Conservation (phyloP, 2,797 vertebrate genomes). For the Varecia variegata region DNA sequence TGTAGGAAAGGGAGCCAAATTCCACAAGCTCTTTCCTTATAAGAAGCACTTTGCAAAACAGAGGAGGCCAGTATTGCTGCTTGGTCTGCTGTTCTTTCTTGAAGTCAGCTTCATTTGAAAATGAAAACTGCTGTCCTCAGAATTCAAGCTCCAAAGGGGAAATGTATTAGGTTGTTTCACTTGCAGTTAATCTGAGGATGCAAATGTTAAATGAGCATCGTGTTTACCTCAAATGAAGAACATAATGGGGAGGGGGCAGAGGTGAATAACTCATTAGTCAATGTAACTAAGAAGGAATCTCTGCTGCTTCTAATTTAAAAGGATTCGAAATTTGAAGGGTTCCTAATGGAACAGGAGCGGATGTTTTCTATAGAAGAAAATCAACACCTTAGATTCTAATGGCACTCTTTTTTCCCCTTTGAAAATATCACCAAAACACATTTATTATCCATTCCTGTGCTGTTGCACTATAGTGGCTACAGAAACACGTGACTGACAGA, state of each 20-base stretch:
- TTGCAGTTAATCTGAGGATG: slow-evolving; percentile 71
- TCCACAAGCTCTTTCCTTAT: slow-evolving; percentile 64
- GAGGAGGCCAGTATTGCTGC: not conserved
- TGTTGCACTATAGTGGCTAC: not conserved
- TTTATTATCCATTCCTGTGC: slow-evolving; percentile 9
- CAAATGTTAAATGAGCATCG: slow-evolving; percentile 62
- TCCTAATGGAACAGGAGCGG: slow-evolving; percentile 43
- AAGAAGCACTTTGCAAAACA: slow-evolving; percentile 54
- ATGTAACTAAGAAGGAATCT: slow-evolving; percentile 50
- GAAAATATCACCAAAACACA: slow-evolving; percentile 70
- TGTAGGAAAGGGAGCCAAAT: slow-evolving; percentile 69
- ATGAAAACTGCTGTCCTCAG: slow-evolving; percentile 63
- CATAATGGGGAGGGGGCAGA: slow-evolving; percentile 47
- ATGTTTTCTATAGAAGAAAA: slow-evolving; percentile 55
- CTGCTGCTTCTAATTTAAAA: slow-evolving; percentile 52
- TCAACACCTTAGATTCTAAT: not conserved
- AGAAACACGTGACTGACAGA: slow-evolving; percentile 66
- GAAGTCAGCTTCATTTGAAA: slow-evolving; percentile 40
- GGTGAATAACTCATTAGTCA: slow-evolving; percentile 20
- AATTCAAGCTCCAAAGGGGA: slow-evolving; percentile 55
- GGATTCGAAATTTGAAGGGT: slow-evolving; percentile 35
- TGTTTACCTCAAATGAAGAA: slow-evolving; percentile 55
- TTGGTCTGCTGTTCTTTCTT: slow-evolving; percentile 11
- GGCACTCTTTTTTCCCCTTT: slow-evolving; percentile 8
- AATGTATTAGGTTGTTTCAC: slow-evolving; percentile 58